Percentiles rank a stretch among this genome's conserved stretches.
Evolutionary conservation across 2,113 vertebrate species (phyloP).

Genomic region (Anarhynchus alexandrinus): DNA sequence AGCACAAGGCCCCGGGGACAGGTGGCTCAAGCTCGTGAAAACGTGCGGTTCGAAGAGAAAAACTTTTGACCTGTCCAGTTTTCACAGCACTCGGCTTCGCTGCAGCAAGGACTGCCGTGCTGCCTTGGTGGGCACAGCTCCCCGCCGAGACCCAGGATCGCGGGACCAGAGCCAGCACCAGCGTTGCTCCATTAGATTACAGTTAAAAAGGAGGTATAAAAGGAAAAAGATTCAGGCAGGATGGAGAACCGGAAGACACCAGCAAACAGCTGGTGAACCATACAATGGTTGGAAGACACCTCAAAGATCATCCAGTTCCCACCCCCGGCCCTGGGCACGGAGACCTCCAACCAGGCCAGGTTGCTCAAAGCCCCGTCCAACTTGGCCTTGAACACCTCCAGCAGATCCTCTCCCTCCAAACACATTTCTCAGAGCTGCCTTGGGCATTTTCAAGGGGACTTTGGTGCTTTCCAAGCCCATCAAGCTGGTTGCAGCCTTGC

Average conservation of each 20-base stretch:
- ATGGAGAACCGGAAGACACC: background rate
- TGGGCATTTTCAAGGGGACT: background rate
- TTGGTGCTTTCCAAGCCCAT: background rate
- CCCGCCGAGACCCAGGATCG: background rate
- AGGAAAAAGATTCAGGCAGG: background rate
- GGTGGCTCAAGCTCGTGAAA: background rate
- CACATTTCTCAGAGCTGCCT: background rate
- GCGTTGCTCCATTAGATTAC: rapidly evolving
- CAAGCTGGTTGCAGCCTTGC: background rate
- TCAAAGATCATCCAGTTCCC: background rate
- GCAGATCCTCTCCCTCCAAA: background rate
- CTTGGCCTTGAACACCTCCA: background rate
- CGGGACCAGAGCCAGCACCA: background rate
- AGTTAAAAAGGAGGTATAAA: background rate
- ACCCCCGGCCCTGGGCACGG: background rate
- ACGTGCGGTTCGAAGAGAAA: background rate
- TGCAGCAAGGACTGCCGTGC: background rate
- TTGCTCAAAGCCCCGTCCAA: background rate
- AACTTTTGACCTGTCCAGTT: background rate
- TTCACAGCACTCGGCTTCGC: background rate
- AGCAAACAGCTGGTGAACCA: background rate
- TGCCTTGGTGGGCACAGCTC: background rate
- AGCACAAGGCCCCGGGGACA: background rate
- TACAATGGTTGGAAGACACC: background rate
- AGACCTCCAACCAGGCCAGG: background rate